Evolutionary conservation across 64 coral and sea anemone species (phyloP), one percentile per base, ranked within the genome.

Genomic region (Montipora foliosa): DNA sequence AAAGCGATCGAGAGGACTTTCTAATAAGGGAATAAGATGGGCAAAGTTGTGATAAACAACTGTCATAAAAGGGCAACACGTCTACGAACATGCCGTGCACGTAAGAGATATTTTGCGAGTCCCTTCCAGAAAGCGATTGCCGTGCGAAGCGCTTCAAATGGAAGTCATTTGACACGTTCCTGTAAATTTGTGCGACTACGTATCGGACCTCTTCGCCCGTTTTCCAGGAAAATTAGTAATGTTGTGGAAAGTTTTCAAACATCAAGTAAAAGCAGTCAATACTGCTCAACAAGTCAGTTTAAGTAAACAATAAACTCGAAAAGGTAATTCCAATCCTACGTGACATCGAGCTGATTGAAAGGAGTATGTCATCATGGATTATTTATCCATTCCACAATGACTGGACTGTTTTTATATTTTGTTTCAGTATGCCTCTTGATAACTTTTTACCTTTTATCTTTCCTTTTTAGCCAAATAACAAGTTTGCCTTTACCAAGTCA

Each of bases 171-270:
- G 47, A 78, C 76, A 78, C 76, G 76, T 78, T 78, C 76, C 76
- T 78, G 76, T 78, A 78, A 78, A 78, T 78, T 78, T 78, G 76
- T 52, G 76, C 76, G 76, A 78, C 46, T 78, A 78, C 47, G 45
- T 78, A 50, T 78, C 76, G 37, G 76, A 78, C 76, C 76, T 78
- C 76, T 78, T 78, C 37, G 47, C 37, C 44, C 76, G 37, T 78
- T 78, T 78, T 78, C 76, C 76, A 78, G 76, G 76, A 14, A 78
- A 78, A 49, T 78, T 78, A 78, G 76, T 78, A 78, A 78, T 78
- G 76, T 78, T 78, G 76, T 78, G 76, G 76, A 19, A 78, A 47
- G 44, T 78, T 49, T 78, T 78, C 76, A 78, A 49, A 78, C 2
- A 78, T 78, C 76, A 78, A 78, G 76, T 78, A 78, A 78, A 78